phyloP scores from a whole-genome alignment of 1,140 invertebrate genomes.

The Hyphantria cunea region DNA sequence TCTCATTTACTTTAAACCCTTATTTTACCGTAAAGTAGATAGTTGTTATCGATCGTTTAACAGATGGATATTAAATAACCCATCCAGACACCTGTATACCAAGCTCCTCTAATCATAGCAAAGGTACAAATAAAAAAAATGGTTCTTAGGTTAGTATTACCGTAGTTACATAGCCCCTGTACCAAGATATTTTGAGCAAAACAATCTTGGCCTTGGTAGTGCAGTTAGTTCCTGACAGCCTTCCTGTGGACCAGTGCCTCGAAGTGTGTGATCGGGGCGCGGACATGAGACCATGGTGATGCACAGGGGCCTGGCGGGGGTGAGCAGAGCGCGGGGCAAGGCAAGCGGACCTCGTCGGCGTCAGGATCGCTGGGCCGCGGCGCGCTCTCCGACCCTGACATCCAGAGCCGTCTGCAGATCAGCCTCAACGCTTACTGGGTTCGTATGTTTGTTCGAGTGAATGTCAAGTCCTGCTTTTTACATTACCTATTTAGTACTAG shows the following conservation, averaged over 20 bases:
- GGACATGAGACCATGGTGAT: conserved; percentile 14
- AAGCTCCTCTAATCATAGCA: no score
- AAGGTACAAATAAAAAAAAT: no score
- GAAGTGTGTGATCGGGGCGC: conserved; percentile 52
- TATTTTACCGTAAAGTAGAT: no score
- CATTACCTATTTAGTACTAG: background rate
- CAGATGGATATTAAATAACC: no score
- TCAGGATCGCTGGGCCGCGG: conserved; percentile 63
- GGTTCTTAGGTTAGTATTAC: no score
- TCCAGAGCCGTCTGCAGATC: conserved; percentile 62
- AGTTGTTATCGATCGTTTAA: no score
- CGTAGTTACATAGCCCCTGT: no score
- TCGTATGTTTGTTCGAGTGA: conserved; percentile 43
- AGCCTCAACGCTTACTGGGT: conserved; percentile 69
- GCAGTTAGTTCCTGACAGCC: conserved; percentile 3
- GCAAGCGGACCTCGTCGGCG: conserved; percentile 68
- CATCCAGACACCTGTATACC: no score
- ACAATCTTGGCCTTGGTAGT: no score
- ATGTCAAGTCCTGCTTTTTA: conserved; percentile 10
- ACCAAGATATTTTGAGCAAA: no score
- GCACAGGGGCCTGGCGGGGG: conserved; percentile 60
- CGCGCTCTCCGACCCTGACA: conserved; percentile 72
- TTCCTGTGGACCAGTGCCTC: conserved; percentile 12
- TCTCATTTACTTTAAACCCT: no score
- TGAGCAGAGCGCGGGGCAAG: conserved; percentile 63